Evolutionary conservation across 1,140 invertebrate species (phyloP).

Genomic region (Zophobas morio): DNA sequence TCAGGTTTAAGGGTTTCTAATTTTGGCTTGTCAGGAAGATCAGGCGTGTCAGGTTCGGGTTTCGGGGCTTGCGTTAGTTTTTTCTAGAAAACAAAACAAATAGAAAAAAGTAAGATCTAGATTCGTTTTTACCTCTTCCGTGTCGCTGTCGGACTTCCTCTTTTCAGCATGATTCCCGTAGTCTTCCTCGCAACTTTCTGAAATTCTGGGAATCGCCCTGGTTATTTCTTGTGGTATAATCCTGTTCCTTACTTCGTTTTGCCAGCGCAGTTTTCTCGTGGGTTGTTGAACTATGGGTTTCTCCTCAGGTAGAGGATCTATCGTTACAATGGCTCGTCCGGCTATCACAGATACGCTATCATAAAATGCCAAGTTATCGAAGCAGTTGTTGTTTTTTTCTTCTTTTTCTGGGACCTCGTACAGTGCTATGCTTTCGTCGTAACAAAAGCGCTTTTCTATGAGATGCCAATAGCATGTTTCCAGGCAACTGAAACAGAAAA

Average conservation of each 20-base stretch:
- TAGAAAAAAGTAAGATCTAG: not conserved
- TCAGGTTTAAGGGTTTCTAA: constrained; percentile 21
- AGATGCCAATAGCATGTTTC: constrained; percentile 65
- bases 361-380: constrained; percentile 65
- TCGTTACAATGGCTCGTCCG: constrained; percentile 63
- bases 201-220: constrained; percentile 36
- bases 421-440: constrained; percentile 63
- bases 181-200: constrained; percentile 1
- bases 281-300: constrained; percentile 56
- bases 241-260: constrained; percentile 45
- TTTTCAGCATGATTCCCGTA: not conserved
- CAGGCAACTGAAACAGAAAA: constrained; percentile 60
- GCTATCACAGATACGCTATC: constrained; percentile 65
- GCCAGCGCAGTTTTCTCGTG: constrained; percentile 23
- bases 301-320: constrained; percentile 58
- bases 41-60: too few species aligned
- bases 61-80: not conserved
- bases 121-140: not conserved
- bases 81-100: constrained; percentile 38
- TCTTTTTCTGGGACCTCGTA: constrained; percentile 62
- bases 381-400: constrained; percentile 63
- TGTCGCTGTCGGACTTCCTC: not conserved
- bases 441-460: constrained; percentile 65
- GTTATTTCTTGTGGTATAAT: constrained; percentile 39
- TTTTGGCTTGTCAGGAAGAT: constrained; percentile 1